Percentiles rank a stretch among this genome's conserved stretches.
Evolutionary conservation across 2,888 invertebrate species (phyloP).

Genomic region (Ceratothoa steindachneri): DNA sequence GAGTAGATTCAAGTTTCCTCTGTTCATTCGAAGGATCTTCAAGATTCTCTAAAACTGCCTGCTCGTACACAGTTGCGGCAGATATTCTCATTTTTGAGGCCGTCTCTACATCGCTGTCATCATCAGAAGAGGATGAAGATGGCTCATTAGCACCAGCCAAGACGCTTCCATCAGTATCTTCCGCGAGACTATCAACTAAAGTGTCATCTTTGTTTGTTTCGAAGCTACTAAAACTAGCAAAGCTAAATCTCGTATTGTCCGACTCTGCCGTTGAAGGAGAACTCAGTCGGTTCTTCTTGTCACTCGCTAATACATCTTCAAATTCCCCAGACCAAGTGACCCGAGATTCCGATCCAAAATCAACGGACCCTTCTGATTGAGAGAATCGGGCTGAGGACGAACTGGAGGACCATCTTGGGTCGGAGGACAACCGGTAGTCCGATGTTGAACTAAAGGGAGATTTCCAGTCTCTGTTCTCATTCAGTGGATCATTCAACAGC

Average conservation of each 20-base stretch:
- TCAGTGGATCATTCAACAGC: not conserved
- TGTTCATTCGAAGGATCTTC: not conserved
- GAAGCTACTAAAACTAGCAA: constrained; percentile 27
- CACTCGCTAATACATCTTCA: not conserved
- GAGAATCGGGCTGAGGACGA: constrained; percentile 19
- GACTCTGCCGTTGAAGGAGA: not conserved
- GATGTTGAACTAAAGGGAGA: not conserved
- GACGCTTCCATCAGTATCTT: constrained; percentile 9
- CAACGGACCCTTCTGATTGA: constrained; percentile 34
- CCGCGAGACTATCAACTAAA: constrained; percentile 29
- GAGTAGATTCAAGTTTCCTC: not conserved
- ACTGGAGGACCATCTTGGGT: constrained; percentile 23
- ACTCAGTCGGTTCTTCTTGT: not conserved
- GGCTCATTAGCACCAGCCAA: constrained; percentile 2
- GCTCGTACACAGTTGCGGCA: constrained; percentile 40
- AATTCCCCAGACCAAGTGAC: constrained; percentile 13
- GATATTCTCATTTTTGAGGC: constrained; percentile 33
- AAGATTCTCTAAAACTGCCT: constrained; percentile 19
- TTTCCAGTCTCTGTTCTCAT: not conserved
- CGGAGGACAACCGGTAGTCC: constrained; percentile 1
- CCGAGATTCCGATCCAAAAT: constrained; percentile 37
- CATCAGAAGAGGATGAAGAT: constrained; percentile 35
- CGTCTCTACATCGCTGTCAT: constrained; percentile 25
- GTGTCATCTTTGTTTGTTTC: constrained; percentile 32
- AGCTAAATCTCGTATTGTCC: constrained; percentile 18